These are phyloP conservation scores for Phyllostomus hastatus DNA, from an alignment of 2,113 vertebrate species.

Conservation along the genomic window DNA sequence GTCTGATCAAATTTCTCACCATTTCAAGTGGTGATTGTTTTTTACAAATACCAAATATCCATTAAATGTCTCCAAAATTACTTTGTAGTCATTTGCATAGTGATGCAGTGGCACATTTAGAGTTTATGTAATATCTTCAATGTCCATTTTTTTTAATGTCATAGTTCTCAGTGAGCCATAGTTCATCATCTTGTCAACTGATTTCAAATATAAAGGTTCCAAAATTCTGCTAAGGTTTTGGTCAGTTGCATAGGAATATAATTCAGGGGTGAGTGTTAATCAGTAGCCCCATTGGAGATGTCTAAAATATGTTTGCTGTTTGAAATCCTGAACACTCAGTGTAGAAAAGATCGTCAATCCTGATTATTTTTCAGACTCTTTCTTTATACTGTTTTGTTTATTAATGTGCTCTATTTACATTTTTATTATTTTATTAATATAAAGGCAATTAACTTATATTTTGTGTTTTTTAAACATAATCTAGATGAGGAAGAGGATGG, in stretches of 20 bases:
- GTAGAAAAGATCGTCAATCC: constrained; percentile 50
- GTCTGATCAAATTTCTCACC: constrained; percentile 20
- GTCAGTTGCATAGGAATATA: constrained; percentile 37
- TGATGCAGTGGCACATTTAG: background rate
- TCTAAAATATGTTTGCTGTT: constrained; percentile 38
- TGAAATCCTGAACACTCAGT: constrained; percentile 36
- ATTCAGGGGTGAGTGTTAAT: constrained; percentile 6
- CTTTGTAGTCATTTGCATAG: background rate
- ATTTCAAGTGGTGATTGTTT: constrained; percentile 26
- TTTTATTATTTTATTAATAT: constrained; percentile 73
- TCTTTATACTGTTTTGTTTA: constrained; percentile 67
- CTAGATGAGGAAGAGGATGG: constrained; percentile 96
- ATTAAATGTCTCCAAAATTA: background rate
- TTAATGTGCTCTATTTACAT: constrained; percentile 57
- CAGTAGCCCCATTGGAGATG: background rate
- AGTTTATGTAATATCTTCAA: background rate
- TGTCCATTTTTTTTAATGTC: background rate
- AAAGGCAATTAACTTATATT: constrained; percentile 84
- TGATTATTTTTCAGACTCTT: constrained; percentile 56
- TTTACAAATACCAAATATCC: background rate
- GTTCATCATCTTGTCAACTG: background rate
- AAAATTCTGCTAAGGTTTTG: background rate
- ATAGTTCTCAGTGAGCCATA: background rate
- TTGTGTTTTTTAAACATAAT: constrained; percentile 85
- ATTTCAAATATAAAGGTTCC: constrained; percentile 7